Evolutionary conservation across 2,113 vertebrate genomes (phyloP).

Genomic region (Actenoides hombroni): DNA sequence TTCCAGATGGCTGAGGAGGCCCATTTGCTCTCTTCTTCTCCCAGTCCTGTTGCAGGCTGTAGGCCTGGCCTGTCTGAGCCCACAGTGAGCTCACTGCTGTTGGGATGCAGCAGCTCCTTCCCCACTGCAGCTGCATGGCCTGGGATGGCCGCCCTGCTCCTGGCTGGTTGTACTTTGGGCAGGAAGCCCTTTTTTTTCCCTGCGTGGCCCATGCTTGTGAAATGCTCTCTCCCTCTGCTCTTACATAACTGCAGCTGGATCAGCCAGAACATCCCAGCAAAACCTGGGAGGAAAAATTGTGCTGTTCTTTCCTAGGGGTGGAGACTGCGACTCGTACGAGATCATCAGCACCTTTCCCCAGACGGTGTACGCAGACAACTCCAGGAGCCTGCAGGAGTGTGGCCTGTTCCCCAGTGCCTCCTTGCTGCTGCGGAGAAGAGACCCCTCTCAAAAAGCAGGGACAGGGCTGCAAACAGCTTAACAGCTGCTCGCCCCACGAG

Average conservation of each 20-base stretch:
- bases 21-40: background rate
- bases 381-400: slow-evolving; percentile 76
- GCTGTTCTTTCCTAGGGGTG: slow-evolving; percentile 75
- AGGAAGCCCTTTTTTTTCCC: background rate
- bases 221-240: background rate
- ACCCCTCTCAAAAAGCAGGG: background rate
- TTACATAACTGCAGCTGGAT: slow-evolving; percentile 13
- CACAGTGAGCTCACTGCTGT: background rate
- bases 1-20: background rate
- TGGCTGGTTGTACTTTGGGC: background rate
- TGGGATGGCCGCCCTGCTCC: background rate
- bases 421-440: slow-evolving; percentile 74
- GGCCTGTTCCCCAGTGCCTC: slow-evolving; percentile 78
- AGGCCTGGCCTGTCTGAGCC: background rate
- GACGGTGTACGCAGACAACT: slow-evolving; percentile 71
- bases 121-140: background rate
- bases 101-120: background rate
- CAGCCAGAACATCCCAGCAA: background rate
- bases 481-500: background rate
- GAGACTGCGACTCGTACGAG: slow-evolving; percentile 72
- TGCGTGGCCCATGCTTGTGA: background rate
- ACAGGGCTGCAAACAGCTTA: background rate
- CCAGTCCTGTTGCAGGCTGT: rapidly evolving
- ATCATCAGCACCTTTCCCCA: slow-evolving; percentile 85
- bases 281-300: slow-evolving; percentile 19